Percentiles rank a stretch among this genome's conserved stretches.
phyloP scores from a whole-genome alignment of 2,888 invertebrate species.

The Drosophila robusta region DNA sequence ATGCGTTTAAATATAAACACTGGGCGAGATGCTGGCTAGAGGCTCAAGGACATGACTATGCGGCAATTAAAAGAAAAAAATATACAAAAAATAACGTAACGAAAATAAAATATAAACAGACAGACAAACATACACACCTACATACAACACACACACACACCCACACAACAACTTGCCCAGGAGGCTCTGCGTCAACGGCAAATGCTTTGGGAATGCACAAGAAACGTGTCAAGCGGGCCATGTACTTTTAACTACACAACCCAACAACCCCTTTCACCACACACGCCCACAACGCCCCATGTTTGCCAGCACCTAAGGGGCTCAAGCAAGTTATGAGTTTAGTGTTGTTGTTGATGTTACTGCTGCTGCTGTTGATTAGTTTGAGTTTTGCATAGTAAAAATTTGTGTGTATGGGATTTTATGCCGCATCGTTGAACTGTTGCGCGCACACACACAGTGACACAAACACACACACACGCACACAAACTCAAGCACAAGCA shows the following conservation, averaged over 20 bases:
- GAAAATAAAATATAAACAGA: slow-evolving; percentile 50
- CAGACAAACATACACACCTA: background rate
- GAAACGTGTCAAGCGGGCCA: slow-evolving; percentile 56
- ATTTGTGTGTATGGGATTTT: slow-evolving; percentile 26
- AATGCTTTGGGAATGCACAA: slow-evolving; percentile 40
- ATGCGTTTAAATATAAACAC: slow-evolving; percentile 62
- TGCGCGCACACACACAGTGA: slow-evolving; percentile 41
- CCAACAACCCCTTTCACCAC: background rate
- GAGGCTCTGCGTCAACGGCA: slow-evolving; percentile 49
- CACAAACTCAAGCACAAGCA: background rate
- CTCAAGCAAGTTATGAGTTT: slow-evolving; percentile 49
- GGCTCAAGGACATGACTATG: slow-evolving; percentile 62
- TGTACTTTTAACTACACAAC: slow-evolving; percentile 22
- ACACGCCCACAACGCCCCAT: background rate
- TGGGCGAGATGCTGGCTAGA: slow-evolving; percentile 28
- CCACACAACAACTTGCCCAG: slow-evolving; percentile 37
- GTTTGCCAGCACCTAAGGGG: slow-evolving; percentile 35
- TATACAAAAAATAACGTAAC: slow-evolving; percentile 34
- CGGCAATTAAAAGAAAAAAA: slow-evolving; percentile 55
- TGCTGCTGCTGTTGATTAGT: slow-evolving; percentile 50
- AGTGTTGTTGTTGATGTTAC: slow-evolving; percentile 11
- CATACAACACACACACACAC: slow-evolving; percentile 5
- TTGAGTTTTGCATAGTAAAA: slow-evolving; percentile 55
- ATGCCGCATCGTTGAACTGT: slow-evolving; percentile 60
- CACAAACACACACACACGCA: slow-evolving; percentile 3